Evolutionary conservation across 2,113 vertebrate species (phyloP).

Genomic region (Cinclus cinclus): DNA sequence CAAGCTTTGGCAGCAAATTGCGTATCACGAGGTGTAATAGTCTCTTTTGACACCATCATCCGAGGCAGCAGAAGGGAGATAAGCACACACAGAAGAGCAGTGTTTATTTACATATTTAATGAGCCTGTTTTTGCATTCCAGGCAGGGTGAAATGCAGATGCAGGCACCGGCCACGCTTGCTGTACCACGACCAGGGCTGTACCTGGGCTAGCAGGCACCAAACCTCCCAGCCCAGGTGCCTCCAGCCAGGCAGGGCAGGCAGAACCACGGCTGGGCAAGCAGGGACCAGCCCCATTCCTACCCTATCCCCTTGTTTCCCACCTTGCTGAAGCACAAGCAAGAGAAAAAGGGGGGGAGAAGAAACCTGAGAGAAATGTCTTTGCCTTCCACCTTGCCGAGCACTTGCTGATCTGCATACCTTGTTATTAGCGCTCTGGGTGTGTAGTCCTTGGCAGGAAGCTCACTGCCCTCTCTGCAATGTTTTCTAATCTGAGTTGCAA

Average conservation of each 20-base stretch:
- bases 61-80: not conserved
- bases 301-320: not conserved
- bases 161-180: not conserved
- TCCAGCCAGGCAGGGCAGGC: not conserved
- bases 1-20: not conserved
- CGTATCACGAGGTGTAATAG: not conserved
- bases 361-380: not conserved
- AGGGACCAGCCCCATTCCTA: not conserved
- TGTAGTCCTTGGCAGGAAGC: conserved; percentile 18
- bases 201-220: not conserved
- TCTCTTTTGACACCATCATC: not conserved
- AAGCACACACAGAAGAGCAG: not conserved
- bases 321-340: not conserved
- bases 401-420: not conserved
- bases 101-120: conserved; percentile 1
- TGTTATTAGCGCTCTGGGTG: not conserved
- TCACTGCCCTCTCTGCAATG: not conserved
- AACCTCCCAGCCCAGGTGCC: not conserved
- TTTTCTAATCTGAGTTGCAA: not conserved
- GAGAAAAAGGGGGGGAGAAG: not conserved
- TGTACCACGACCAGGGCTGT: not conserved
- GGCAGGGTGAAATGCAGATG: not conserved
- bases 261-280: rapidly evolving
- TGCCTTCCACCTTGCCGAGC: not conserved
- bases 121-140: conserved; percentile 25